Conservation (phyloP, 2,888 invertebrate species). For the Agriotes lineatus region DNA sequence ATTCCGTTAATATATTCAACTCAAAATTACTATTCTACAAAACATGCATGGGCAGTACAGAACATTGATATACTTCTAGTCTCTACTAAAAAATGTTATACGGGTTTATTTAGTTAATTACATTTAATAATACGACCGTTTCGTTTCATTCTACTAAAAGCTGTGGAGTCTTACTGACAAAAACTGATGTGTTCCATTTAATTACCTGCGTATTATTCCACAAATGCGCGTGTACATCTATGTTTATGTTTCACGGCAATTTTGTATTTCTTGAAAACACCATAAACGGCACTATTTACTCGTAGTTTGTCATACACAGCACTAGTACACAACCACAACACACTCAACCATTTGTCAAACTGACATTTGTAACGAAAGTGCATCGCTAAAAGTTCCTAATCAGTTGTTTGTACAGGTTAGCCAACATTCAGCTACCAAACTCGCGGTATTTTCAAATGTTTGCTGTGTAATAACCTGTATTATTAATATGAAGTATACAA, state of each 20-base stretch:
- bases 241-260: not conserved
- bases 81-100: too few species aligned
- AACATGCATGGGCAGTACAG: too few species aligned
- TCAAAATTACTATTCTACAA: too few species aligned
- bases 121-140: too few species aligned
- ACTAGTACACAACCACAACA: conserved; percentile 19
- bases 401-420: conserved; percentile 5
- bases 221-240: not conserved
- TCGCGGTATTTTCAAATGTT: not conserved
- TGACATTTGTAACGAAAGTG: conserved; percentile 24
- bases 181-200: not conserved
- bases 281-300: conserved; percentile 1
- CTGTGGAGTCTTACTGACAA: too few species aligned
- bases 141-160: too few species aligned
- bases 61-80: too few species aligned
- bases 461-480: too few species aligned
- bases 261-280: not conserved
- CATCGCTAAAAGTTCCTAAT: conserved; percentile 12
- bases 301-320: conserved; percentile 7
- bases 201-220: not conserved
- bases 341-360: conserved; percentile 39
- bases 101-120: too few species aligned
- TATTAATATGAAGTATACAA: too few species aligned
- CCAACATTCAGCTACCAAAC: not conserved
- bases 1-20: too few species aligned